Base-by-base conservation (phyloP, 1,140 invertebrate species). In the Diplogasteroides magnus region DNA sequence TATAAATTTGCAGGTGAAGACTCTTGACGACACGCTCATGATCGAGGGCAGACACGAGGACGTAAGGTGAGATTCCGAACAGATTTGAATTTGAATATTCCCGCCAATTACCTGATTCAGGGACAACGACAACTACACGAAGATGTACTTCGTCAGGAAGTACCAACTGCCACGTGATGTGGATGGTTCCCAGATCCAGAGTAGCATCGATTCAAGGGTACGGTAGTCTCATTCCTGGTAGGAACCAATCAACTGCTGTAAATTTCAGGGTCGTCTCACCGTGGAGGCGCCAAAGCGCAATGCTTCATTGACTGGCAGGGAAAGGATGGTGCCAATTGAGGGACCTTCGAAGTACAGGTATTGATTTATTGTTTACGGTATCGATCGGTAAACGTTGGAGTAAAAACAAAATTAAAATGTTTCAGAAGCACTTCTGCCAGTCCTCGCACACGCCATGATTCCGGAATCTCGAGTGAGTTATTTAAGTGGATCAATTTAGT, bases 101-200 rank as follows among this genome's bases (percentile, higher is more conserved):
- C n/a, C n/a, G n/a, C n/a, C n/a, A n/a, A n/a, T n/a, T n/a, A n/a
- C n/a, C n/a, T n/a, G n/a, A n/a, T n/a, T n/a, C n/a, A 77, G 74
- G 28, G 79, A 81, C 71, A 27, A 48, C 3, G 79, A 81, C 60
- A 81, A 81, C 69, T 81, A 78, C 71, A 81, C 79, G 25, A 82
- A 83, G 62, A 81, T 81, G 79, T 79, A 81, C 68, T 81, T 81
- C 61, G 77, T 81, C 19, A 74, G 79, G 59, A 81, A 81, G 69
- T 81, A 81, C 62, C 81, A 79, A 71, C 69, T 81, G 58, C 79
- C 79, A 23, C 31, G 73, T 25, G 79, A 81, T 61, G 79, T 81
- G 1, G 72, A 81, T 62, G 69, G 72, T 27, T 65, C 75, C 31
- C 59, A 73, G 2, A 76, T 81, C 65, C 61, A 61, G 55, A 81